Conservation (phyloP, 2,113 vertebrate genomes). For the Pampusana beccarii region DNA sequence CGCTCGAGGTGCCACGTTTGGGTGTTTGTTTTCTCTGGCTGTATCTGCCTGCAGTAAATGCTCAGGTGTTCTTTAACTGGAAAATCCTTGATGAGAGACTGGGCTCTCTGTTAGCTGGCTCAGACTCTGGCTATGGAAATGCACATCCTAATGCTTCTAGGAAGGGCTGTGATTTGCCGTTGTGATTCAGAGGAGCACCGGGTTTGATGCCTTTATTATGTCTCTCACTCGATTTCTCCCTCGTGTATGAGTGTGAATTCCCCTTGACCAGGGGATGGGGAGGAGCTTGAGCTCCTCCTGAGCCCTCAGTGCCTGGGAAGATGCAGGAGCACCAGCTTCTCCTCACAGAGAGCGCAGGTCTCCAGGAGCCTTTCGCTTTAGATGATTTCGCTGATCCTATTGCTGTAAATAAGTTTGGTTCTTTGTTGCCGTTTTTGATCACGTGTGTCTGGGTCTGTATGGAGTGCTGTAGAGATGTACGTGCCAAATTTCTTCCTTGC, state of each 20-base stretch:
- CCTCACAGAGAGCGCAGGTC: not conserved
- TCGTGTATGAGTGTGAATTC: not conserved
- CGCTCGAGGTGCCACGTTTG: slow-evolving; percentile 44
- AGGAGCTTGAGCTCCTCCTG: not conserved
- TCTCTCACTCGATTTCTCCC: not conserved
- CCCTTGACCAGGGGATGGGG: not conserved
- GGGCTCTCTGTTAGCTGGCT: not conserved
- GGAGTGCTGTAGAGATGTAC: not conserved
- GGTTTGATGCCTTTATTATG: not conserved
- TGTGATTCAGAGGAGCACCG: not conserved
- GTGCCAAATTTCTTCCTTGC: not conserved
- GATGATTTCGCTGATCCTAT: not conserved
- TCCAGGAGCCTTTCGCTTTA: not conserved
- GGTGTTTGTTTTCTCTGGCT: not conserved
- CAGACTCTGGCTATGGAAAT: not conserved
- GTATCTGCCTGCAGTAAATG: not conserved
- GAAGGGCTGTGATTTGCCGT: not conserved
- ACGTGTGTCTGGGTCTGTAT: rapidly evolving
- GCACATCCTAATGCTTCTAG: not conserved
- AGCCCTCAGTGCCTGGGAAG: not conserved
- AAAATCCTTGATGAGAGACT: not conserved
- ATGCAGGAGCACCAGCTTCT: rapidly evolving
- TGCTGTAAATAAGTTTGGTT: not conserved
- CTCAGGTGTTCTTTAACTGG: not conserved
- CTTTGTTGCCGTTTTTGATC: not conserved